Conservation (phyloP, 2,113 vertebrate genomes). For the Rhea pennata region DNA sequence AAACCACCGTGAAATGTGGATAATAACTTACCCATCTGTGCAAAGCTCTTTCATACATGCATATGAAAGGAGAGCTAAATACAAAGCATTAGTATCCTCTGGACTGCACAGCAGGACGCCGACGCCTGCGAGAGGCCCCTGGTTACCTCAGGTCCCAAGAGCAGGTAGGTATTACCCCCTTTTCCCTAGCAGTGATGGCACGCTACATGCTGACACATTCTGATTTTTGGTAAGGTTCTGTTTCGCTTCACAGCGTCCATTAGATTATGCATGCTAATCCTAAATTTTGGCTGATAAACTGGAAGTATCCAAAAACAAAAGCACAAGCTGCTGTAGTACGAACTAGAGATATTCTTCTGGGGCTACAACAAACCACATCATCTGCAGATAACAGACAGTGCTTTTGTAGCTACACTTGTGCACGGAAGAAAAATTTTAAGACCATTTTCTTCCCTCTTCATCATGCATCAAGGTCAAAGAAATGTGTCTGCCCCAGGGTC, state of each 20-base stretch:
- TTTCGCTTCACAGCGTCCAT: not conserved
- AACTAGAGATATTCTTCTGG: not conserved
- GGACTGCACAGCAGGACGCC: not conserved
- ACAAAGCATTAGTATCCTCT: not conserved
- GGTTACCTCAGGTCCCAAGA: not conserved
- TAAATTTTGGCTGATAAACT: not conserved
- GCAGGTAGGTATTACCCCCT: not conserved
- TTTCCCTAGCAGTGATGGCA: not conserved
- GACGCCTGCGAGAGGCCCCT: not conserved
- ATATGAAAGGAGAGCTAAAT: conserved; percentile 9
- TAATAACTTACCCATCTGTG: conserved; percentile 25
- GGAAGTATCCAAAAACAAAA: not conserved
- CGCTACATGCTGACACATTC: not conserved
- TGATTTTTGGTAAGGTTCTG: not conserved
- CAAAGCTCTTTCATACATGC: conserved; percentile 9
- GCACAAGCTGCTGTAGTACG: not conserved
- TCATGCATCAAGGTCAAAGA: not conserved
- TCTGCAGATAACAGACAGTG: not conserved
- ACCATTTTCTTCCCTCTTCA: not conserved
- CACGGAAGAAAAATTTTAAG: not conserved
- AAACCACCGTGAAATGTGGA: conserved; percentile 7
- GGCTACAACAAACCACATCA: not conserved
- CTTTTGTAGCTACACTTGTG: not conserved
- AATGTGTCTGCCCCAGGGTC: too few species aligned
- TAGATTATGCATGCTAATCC: not conserved